Conservation (phyloP, 2,797 vertebrate species). For the Cephalopachus bancanus region DNA sequence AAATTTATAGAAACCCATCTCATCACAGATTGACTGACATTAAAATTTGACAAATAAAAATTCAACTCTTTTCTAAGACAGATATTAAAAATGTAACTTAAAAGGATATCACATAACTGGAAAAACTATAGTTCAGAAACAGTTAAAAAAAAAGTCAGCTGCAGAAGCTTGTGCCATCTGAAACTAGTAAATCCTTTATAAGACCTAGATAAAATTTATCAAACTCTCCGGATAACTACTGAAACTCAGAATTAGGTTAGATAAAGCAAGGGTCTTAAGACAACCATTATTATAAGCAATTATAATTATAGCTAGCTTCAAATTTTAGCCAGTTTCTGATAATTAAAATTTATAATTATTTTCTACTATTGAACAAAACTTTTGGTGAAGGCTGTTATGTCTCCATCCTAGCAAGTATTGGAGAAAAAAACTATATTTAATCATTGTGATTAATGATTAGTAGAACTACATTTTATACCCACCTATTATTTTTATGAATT, state of each 20-base stretch:
- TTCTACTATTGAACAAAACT: neutral
- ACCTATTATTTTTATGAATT: neutral
- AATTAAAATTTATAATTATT: neutral
- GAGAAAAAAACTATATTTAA: neutral
- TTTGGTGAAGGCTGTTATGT: neutral
- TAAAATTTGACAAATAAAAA: neutral
- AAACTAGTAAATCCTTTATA: neutral
- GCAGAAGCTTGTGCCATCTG: neutral
- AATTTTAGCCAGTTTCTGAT: neutral
- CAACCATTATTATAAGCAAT: neutral
- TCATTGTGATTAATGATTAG: neutral
- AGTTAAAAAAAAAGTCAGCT: neutral
- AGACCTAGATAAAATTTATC: neutral
- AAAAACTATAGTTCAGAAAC: neutral
- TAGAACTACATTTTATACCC: neutral
- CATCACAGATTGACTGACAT: neutral
- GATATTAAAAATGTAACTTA: conserved; percentile 5
- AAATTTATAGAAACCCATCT: neutral
- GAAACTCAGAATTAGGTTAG: neutral
- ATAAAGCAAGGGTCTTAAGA: neutral
- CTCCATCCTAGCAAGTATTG: neutral
- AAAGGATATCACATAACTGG: neutral
- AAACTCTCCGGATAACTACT: neutral
- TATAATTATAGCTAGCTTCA: too few species aligned
- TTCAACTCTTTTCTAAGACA: neutral